These are phyloP conservation scores for Hesperia comma DNA, from an alignment of 2,888 invertebrate genomes.

Conservation along the genomic window DNA sequence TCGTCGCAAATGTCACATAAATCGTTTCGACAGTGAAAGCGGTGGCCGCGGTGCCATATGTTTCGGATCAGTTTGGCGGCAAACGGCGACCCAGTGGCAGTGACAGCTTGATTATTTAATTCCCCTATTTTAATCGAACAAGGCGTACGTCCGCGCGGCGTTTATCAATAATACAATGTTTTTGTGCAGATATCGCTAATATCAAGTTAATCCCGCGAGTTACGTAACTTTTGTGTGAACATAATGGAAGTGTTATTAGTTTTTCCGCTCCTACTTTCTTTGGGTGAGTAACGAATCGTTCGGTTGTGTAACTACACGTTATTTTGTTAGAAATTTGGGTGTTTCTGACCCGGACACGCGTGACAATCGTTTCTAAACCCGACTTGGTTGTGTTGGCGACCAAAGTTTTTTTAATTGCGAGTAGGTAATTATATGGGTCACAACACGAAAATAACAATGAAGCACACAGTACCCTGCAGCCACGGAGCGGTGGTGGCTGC, in stretches of 20 bases:
- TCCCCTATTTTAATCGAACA: constrained; percentile 13
- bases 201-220: neutral
- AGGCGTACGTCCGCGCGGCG: constrained; percentile 13
- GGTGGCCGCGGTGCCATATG: constrained; percentile 49
- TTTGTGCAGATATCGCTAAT: constrained; percentile 1
- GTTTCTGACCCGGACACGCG: neutral
- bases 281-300: constrained; percentile 44
- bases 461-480: no score
- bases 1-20: constrained; percentile 46
- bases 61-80: constrained; percentile 72
- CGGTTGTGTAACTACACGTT: constrained; percentile 13
- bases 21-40: constrained; percentile 60
- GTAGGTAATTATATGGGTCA: no score
- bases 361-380: neutral
- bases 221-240: constrained; percentile 6
- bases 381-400: neutral
- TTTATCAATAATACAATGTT: neutral
- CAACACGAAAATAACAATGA: no score
- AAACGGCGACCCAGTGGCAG: constrained; percentile 66
- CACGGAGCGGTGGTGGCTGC: no score
- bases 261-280: constrained; percentile 48
- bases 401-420: neutral
- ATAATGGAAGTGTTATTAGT: constrained; percentile 37
- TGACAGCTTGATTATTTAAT: constrained; percentile 51
- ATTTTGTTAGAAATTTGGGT: constrained; percentile 22